Conservation (phyloP, 2,797 vertebrate species). For the Atherinosoma microstoma region DNA sequence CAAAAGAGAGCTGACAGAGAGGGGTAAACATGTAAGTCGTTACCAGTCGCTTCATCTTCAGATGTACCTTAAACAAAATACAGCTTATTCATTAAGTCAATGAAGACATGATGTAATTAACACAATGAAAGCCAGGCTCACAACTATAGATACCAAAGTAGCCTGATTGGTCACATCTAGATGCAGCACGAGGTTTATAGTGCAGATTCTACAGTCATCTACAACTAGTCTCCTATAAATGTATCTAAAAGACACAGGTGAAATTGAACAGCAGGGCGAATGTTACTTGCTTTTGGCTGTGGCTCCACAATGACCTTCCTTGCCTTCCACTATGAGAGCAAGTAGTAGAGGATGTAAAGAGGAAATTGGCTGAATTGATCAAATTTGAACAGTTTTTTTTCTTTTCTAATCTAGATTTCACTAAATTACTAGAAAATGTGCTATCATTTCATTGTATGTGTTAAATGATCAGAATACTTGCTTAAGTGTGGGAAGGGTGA, state of each 20-base stretch:
- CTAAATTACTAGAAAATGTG: neutral
- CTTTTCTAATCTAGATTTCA: constrained; percentile 13
- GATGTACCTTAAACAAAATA: constrained; percentile 13
- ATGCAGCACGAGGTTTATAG: neutral
- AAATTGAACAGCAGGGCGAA: constrained; percentile 32
- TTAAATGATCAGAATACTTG: constrained; percentile 73
- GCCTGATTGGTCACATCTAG: constrained; percentile 4
- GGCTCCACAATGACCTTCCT: constrained; percentile 71
- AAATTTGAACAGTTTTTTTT: constrained; percentile 7
- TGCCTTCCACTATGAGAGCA: constrained; percentile 73
- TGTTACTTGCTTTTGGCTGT: constrained; percentile 82
- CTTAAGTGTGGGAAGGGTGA: constrained; percentile 61
- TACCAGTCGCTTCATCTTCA: neutral
- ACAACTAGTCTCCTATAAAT: constrained; percentile 17
- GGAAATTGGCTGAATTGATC: constrained; percentile 38
- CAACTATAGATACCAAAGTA: constrained; percentile 3
- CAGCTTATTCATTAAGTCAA: neutral
- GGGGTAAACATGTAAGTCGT: neutral
- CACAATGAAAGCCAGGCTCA: neutral
- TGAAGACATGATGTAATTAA: neutral
- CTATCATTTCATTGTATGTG: neutral
- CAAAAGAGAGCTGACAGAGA: constrained; percentile 2
- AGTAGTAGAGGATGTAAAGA: constrained; percentile 44
- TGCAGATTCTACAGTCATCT: constrained; percentile 25
- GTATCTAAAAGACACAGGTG: constrained; percentile 16